Conservation (phyloP, 2,888 invertebrate species). For the Cryptocheilus praepositus region DNA sequence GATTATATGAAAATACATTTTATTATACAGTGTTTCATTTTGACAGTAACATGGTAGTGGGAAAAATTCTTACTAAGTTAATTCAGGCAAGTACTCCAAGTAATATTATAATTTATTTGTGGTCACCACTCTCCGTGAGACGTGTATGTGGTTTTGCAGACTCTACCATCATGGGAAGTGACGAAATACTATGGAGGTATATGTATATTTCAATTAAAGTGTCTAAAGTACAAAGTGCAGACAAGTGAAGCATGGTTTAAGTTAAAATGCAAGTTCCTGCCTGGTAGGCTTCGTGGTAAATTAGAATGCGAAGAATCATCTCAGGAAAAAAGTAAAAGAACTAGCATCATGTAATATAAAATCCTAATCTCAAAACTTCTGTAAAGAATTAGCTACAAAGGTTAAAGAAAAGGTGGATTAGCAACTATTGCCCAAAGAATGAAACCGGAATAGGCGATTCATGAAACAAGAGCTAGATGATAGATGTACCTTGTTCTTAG, state of each 20-base stretch:
- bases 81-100: constrained; percentile 50
- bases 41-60: constrained; percentile 46
- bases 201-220: constrained; percentile 56
- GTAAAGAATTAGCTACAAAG: too few relatives aligned
- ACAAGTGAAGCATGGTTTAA: constrained; percentile 62
- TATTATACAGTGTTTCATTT: constrained; percentile 18
- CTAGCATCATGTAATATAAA: neutral
- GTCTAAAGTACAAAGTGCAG: constrained; percentile 57
- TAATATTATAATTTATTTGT: constrained; percentile 8
- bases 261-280: constrained; percentile 58
- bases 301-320: constrained; percentile 43
- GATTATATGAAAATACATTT: constrained; percentile 2
- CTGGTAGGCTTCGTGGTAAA: constrained; percentile 48
- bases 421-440: too few relatives aligned
- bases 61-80: constrained; percentile 56
- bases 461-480: too few relatives aligned
- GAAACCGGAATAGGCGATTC: too few relatives aligned
- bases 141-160: constrained; percentile 34
- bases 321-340: constrained; percentile 17
- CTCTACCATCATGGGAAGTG: constrained; percentile 60
- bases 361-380: too few relatives aligned
- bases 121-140: neutral
- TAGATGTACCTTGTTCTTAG: too few relatives aligned
- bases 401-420: too few relatives aligned
- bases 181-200: constrained; percentile 63